phyloP scores from a whole-genome alignment of 2,888 invertebrate species.

The Temnothorax ravouxi region DNA sequence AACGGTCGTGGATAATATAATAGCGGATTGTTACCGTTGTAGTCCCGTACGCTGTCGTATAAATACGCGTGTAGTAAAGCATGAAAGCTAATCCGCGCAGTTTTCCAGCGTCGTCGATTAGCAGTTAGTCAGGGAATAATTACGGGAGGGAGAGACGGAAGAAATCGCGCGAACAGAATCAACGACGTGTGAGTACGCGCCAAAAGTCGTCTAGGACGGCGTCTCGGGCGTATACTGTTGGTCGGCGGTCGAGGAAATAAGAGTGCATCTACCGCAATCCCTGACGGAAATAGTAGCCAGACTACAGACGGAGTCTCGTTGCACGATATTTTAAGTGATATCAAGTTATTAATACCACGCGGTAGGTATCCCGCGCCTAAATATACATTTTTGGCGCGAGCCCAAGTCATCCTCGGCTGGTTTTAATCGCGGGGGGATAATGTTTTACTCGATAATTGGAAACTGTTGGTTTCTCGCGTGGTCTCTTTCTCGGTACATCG shows the following conservation, averaged over 20 bases:
- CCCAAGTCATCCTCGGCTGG: conserved; percentile 71
- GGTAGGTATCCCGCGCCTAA: conserved; percentile 74
- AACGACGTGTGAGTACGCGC: conserved; percentile 32
- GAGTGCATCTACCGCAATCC: conserved; percentile 64
- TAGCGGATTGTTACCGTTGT: not conserved
- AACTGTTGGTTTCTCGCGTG: conserved; percentile 66
- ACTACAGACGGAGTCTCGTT: conserved; percentile 72
- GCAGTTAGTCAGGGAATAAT: conserved; percentile 40
- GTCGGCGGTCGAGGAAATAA: conserved; percentile 42
- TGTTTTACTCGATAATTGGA: conserved; percentile 77
- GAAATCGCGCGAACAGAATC: conserved; percentile 40
- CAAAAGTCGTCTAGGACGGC: conserved; percentile 61
- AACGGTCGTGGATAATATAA: not conserved
- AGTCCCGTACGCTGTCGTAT: not conserved
- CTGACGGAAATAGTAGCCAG: conserved; percentile 72
- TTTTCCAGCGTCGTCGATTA: conserved; percentile 29
- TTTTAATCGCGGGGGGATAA: conserved; percentile 74
- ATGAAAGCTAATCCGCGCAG: conserved; percentile 28
- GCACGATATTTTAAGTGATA: conserved; percentile 76
- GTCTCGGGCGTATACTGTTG: conserved; percentile 58
- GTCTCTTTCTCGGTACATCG: conserved; percentile 29
- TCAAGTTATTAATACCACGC: conserved; percentile 74
- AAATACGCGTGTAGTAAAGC: not conserved
- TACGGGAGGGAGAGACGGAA: conserved; percentile 13
- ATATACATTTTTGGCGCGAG: conserved; percentile 74